Evolutionary conservation across 2,888 invertebrate genomes (phyloP).

Genomic region (Drosophila demipolita): DNA sequence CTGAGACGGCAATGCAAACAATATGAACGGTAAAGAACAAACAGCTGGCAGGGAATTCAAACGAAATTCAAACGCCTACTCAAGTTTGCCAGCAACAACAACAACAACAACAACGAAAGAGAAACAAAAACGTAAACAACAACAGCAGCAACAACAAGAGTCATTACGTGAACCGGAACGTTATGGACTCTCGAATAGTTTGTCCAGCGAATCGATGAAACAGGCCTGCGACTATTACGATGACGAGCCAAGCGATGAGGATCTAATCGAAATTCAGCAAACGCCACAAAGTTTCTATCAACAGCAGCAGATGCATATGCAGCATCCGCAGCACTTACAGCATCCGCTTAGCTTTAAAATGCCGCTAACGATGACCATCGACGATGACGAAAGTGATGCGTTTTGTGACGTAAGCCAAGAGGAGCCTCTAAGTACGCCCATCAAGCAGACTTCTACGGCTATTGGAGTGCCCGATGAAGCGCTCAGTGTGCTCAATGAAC

Average conservation of each 20-base stretch:
- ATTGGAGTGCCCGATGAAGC: slow-evolving; percentile 67
- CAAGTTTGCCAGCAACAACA: slow-evolving; percentile 65
- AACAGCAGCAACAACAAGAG: slow-evolving; percentile 21
- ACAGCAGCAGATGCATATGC: slow-evolving; percentile 29
- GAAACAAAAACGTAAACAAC: slow-evolving; percentile 35
- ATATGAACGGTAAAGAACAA: slow-evolving; percentile 65
- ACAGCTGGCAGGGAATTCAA: slow-evolving; percentile 67
- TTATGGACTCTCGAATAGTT: slow-evolving; percentile 79
- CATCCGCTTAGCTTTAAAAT: slow-evolving; percentile 54
- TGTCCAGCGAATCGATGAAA: slow-evolving; percentile 82
- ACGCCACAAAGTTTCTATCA: slow-evolving; percentile 71
- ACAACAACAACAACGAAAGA: slow-evolving; percentile 32
- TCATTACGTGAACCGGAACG: slow-evolving; percentile 51
- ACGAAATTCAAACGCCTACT: slow-evolving; percentile 72
- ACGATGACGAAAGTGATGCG: slow-evolving; percentile 68
- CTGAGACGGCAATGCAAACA: slow-evolving; percentile 56
- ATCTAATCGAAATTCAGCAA: slow-evolving; percentile 73
- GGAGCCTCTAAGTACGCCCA: slow-evolving; percentile 63
- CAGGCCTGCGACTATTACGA: slow-evolving; percentile 81
- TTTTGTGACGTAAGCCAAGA: slow-evolving; percentile 67
- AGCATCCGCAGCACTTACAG: slow-evolving; percentile 18
- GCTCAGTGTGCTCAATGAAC: slow-evolving; percentile 79
- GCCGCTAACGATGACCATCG: slow-evolving; percentile 34
- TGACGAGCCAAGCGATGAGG: slow-evolving; percentile 81
- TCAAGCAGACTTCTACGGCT: slow-evolving; percentile 43